Conservation (phyloP, 2,113 vertebrate genomes). For the Cochlearius cochlearius region DNA sequence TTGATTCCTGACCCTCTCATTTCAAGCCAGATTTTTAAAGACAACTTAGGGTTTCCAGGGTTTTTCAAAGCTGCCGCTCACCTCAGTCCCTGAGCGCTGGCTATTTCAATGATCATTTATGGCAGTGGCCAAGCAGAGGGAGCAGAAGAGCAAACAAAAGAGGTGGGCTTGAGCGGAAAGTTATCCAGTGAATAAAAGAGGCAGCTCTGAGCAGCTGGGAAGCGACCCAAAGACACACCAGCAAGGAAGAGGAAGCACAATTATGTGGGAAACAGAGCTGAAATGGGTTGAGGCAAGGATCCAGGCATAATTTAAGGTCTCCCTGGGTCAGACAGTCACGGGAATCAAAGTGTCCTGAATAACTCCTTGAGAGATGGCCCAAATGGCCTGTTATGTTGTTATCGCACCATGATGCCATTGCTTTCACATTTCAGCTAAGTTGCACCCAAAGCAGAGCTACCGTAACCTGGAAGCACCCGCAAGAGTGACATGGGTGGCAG, state of each 20-base stretch:
- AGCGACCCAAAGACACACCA: not conserved
- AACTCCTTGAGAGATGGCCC: not conserved
- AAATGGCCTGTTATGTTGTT: not conserved
- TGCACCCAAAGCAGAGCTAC: not conserved
- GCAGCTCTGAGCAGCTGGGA: conserved; percentile 1
- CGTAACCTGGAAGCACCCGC: not conserved
- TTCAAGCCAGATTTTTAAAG: not conserved
- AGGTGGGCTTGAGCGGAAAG: not conserved
- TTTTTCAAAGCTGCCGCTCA: not conserved
- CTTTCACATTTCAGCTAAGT: not conserved
- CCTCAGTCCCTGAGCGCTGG: not conserved
- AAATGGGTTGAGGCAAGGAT: not conserved
- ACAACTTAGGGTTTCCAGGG: not conserved
- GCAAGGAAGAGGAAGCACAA: conserved; percentile 27
- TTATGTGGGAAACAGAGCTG: conserved; percentile 36
- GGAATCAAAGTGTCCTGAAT: not conserved
- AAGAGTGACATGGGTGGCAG: not conserved
- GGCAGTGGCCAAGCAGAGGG: not conserved
- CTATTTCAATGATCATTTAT: not conserved
- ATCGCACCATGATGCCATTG: not conserved
- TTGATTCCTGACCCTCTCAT: not conserved
- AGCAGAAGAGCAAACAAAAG: not conserved
- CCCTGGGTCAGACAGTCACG: conserved; percentile 5
- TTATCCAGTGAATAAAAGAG: not conserved
- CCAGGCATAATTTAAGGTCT: conserved; percentile 9